Conservation (phyloP, 2,888 invertebrate genomes). For the Drosophila tripunctata region DNA sequence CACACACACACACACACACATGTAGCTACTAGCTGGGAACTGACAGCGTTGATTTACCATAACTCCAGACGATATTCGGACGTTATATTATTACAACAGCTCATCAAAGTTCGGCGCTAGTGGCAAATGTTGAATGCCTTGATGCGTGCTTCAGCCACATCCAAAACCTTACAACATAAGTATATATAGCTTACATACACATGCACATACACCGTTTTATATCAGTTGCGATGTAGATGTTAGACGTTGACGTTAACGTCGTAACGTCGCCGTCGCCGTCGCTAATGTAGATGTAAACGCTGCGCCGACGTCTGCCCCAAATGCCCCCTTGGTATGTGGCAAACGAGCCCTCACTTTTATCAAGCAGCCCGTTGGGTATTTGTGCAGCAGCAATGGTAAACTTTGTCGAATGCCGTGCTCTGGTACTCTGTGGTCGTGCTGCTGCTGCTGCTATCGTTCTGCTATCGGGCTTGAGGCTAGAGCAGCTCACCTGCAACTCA, state of each 20-base stretch:
- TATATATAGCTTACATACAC: not conserved
- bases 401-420: conserved; percentile 58
- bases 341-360: conserved; percentile 70
- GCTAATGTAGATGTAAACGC: conserved; percentile 77
- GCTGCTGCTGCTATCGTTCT: conserved; percentile 13
- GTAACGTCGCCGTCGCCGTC: conserved; percentile 27
- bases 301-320: conserved; percentile 28
- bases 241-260: conserved; percentile 9
- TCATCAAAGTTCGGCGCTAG: conserved; percentile 65
- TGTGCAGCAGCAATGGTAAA: conserved; percentile 75
- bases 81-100: conserved; percentile 75
- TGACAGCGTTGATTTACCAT: conserved; percentile 54
- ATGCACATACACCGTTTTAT: conserved; percentile 38
- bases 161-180: not conserved
- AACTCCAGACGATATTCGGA: conserved; percentile 71
- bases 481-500: conserved; percentile 50
- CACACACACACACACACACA: conserved; percentile 9
- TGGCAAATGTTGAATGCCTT: conserved; percentile 16
- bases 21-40: not conserved
- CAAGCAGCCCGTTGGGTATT: conserved; percentile 79
- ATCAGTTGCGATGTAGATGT: conserved; percentile 39
- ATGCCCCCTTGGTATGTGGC: conserved; percentile 39
- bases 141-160: conserved; percentile 38
- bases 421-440: conserved; percentile 10
- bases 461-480: conserved; percentile 21